A percentile compares a stretch with the other conserved stretches of the same genome.
Evolutionary conservation across 2,113 vertebrate genomes (phyloP).

Genomic region (Anser brachyrhynchus): DNA sequence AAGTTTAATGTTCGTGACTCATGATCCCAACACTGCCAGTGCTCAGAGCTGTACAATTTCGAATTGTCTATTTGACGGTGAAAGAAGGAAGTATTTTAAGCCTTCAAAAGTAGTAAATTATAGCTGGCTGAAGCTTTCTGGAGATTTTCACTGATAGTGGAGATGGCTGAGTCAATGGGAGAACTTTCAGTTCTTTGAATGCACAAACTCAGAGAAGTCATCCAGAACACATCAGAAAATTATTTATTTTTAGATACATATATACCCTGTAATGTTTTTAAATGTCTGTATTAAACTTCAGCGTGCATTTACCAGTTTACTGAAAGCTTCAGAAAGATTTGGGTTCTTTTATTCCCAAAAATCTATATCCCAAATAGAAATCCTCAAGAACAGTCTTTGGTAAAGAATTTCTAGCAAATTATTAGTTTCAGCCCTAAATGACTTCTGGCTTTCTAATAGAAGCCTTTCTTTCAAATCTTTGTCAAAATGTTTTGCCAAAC

Average conservation of each 20-base stretch:
- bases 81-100: background rate
- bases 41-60: background rate
- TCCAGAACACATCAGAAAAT: background rate
- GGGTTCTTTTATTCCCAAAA: background rate
- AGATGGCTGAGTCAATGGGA: background rate
- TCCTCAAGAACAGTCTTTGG: background rate
- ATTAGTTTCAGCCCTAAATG: background rate
- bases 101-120: background rate
- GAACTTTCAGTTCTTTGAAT: background rate
- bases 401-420: background rate
- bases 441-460: background rate
- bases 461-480: background rate
- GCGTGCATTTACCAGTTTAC: background rate
- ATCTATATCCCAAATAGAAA: background rate
- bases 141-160: background rate
- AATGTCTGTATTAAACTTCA: background rate
- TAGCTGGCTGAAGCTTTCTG: background rate
- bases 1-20: background rate
- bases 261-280: background rate
- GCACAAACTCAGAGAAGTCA: background rate
- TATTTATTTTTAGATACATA: background rate
- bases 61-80: background rate
- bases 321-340: background rate
- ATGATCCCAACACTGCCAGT: background rate
- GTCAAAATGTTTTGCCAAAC: background rate